Percentiles rank a stretch among this genome's conserved stretches.
These are phyloP conservation scores for Meloidogyne hapla DNA, from an alignment of 1,140 invertebrate genomes.

Conservation along the genomic window DNA sequence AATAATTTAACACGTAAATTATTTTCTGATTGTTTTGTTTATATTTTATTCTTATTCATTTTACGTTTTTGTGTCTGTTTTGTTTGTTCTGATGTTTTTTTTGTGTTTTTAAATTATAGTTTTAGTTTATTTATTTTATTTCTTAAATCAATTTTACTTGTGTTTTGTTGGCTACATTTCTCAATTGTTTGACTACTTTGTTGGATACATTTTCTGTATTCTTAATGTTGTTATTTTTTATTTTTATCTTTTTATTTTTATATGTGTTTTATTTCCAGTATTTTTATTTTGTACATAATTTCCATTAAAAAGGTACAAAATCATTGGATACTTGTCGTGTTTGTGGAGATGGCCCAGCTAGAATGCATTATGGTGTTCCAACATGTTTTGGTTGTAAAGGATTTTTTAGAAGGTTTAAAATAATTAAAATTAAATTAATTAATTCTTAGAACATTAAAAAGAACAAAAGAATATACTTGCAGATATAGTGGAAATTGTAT, in stretches of 20 bases:
- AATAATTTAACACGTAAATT: not conserved
- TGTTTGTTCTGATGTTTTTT: too few relatives aligned
- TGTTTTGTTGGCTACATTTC: too few relatives aligned
- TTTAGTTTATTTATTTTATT: not conserved
- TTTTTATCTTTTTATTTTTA: too few relatives aligned
- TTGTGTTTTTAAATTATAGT: too few relatives aligned
- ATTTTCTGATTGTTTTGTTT: too few relatives aligned
- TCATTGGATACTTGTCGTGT: constrained; percentile 57
- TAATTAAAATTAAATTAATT: constrained; percentile 18
- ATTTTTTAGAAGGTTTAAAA: constrained; percentile 37
- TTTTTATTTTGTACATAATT: not conserved
- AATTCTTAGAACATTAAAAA: constrained; percentile 52
- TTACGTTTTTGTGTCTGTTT: too few relatives aligned
- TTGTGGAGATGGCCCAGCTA: constrained; percentile 60
- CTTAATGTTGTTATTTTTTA: too few relatives aligned
- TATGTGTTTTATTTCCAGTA: too few relatives aligned
- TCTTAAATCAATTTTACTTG: too few relatives aligned
- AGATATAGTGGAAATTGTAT: constrained; percentile 60
- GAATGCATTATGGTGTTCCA: constrained; percentile 61
- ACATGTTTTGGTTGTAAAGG: constrained; percentile 53
- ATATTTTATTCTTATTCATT: too few relatives aligned
- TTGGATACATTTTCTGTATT: too few relatives aligned
- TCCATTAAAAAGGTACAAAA: constrained; percentile 46
- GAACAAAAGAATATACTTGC: constrained; percentile 60
- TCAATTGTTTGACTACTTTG: too few relatives aligned